A percentile compares a stretch with the other conserved stretches of the same genome.
Conservation (phyloP, 2,888 invertebrate genomes). For the Ophion costatus region DNA sequence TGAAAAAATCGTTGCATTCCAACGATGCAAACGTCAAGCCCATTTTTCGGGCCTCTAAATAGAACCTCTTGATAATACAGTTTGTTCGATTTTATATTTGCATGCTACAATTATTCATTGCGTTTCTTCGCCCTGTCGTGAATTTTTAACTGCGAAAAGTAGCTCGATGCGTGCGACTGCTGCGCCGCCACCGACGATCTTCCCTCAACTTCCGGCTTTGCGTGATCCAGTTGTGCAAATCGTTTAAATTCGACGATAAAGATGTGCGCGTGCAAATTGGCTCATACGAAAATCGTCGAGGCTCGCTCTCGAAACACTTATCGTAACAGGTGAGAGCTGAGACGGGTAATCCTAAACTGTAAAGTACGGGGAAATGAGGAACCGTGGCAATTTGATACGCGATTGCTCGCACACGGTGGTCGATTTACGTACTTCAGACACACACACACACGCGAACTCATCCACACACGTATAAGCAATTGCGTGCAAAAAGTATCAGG, state of each 20-base stretch:
- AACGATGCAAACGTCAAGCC: no score
- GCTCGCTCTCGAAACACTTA: not conserved
- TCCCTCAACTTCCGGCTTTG: not conserved
- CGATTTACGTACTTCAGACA: not conserved
- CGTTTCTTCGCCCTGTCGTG: not conserved
- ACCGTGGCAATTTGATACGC: not conserved
- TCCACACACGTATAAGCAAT: not conserved
- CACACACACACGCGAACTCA: not conserved
- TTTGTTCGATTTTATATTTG: no score
- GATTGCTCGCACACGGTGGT: not conserved
- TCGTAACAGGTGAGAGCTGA: constrained; percentile 1
- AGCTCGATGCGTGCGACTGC: not conserved
- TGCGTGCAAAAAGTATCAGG: not conserved
- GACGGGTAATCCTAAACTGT: not conserved
- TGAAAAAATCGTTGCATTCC: no score
- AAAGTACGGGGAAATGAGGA: not conserved
- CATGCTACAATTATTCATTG: no score
- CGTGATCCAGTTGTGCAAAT: not conserved
- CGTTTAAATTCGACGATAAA: not conserved
- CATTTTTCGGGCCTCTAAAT: no score
- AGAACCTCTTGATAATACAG: no score
- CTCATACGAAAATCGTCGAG: no score
- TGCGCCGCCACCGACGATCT: not conserved
- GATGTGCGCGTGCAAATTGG: not conserved
- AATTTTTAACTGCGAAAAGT: not conserved